Base-by-base conservation (phyloP, 2,797 vertebrate genomes). In the Emydoidea blandingii region DNA sequence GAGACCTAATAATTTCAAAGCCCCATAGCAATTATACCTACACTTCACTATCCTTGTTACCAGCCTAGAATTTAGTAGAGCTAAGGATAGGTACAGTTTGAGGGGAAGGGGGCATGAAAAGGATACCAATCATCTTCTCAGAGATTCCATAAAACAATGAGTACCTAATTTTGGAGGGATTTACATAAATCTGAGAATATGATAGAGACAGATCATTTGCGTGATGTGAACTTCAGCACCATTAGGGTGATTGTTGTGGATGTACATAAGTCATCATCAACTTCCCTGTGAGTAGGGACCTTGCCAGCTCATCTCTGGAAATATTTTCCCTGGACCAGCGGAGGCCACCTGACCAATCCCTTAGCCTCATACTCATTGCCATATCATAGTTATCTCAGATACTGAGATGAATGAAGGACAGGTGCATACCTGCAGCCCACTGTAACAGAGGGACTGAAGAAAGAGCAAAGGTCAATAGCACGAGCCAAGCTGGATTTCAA, bases 1-100 rank as follows among this genome's bases (percentile, higher is more conserved):
- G 81, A 68, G 83, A 89, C 2, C 79, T 81, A 85, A 44, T 85
- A 3, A 89, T 79, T 93, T 84, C 37, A 79, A 52, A 93, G 86
- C 84, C 16, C 34, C 65, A 31, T 37, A 29, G 34, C 16, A 65
- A 65, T n/a, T 65, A 65, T n/a, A 65, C 34, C 34, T n/a, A 65
- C 62, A 34, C 62, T n/a, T 65, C 34, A 65, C 62, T 29, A 89
- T 44, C 14, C 2, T 0, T 0, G 84, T 34, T 41, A n/a, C 14
- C 12, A 81, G 47, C 85, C 23, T 84, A 1, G 1, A 25, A 65
- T 68, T 85, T 90, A 65, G 89, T 19, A 81, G 94, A 29, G 89
- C 89, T 79, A 80, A 94, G n/a, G 59, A 44, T 15, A 65, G 16
- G 14, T 19, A 16, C 6, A 18, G 34, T 18, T 65, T 65, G 34